Evolutionary conservation across 2,888 invertebrate species (phyloP).

Genomic region (Sphecodes monilicornis): DNA sequence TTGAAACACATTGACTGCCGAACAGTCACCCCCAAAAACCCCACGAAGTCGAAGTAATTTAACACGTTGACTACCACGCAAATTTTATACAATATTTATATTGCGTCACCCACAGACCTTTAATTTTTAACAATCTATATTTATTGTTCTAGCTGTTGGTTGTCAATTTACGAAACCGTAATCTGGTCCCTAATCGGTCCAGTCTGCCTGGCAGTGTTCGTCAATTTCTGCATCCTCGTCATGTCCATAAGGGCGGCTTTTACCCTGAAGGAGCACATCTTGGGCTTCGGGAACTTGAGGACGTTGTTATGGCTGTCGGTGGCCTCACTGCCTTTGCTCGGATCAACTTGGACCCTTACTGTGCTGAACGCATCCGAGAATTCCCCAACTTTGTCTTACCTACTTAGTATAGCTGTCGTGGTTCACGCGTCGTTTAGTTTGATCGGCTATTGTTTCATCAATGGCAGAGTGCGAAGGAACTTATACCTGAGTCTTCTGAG

Average conservation of each 20-base stretch:
- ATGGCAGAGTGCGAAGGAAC: conserved; percentile 93
- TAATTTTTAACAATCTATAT: neutral
- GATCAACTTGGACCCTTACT: conserved; percentile 94
- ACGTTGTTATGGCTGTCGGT: conserved; percentile 95
- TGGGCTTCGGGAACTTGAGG: conserved; percentile 89
- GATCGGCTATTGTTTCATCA: conserved; percentile 94
- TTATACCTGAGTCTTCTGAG: conserved; percentile 89
- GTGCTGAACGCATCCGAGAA: conserved; percentile 91
- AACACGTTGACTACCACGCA: no score
- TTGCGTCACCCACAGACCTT: no score
- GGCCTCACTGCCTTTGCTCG: conserved; percentile 93
- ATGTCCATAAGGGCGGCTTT: conserved; percentile 96
- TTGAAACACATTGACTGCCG: neutral
- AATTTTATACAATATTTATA: no score
- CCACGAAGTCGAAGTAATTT: no score
- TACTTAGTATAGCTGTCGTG: conserved; percentile 91
- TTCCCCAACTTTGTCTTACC: conserved; percentile 90
- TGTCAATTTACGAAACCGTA: conserved; percentile 96
- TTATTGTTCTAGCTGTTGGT: conserved; percentile 92
- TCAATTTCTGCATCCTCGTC: conserved; percentile 92
- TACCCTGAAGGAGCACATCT: conserved; percentile 94
- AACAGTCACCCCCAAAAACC: no score
- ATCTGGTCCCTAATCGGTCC: conserved; percentile 98
- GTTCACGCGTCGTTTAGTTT: conserved; percentile 93
- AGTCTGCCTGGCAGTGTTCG: conserved; percentile 91